Conservation (phyloP, 1,140 invertebrate species). For the Aphaenogaster floridana region DNA sequence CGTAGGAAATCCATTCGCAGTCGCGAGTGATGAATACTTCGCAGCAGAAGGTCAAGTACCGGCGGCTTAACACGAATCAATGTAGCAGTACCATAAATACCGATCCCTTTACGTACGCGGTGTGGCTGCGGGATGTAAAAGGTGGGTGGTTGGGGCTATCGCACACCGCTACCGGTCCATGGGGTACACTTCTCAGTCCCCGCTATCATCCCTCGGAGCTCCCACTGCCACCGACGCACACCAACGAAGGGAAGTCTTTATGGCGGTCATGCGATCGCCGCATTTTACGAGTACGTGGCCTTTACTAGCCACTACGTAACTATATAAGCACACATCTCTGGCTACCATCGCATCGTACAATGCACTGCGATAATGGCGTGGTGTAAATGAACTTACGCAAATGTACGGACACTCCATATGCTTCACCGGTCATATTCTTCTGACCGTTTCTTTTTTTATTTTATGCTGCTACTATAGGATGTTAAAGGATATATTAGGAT, state of each 20-base stretch:
- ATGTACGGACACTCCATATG: not conserved
- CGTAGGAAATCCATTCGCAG: slow-evolving; percentile 67
- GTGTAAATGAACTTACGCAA: slow-evolving; percentile 33
- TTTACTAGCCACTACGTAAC: slow-evolving; percentile 61
- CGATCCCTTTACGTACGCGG: slow-evolving; percentile 74
- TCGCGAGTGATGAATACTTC: slow-evolving; percentile 68
- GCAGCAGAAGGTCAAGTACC: slow-evolving; percentile 73
- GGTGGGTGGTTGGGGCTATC: slow-evolving; percentile 41
- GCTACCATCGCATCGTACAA: slow-evolving; percentile 1
- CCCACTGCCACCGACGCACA: not conserved
- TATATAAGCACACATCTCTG: slow-evolving; percentile 19
- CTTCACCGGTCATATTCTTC: not conserved
- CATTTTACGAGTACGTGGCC: slow-evolving; percentile 74
- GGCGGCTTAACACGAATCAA: slow-evolving; percentile 78
- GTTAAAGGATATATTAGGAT: not conserved
- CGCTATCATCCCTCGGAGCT: not conserved
- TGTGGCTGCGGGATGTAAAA: slow-evolving; percentile 64
- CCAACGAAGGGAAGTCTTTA: slow-evolving; percentile 72
- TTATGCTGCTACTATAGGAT: not conserved
- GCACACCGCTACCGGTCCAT: slow-evolving; percentile 58
- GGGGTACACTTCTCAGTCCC: slow-evolving; percentile 62
- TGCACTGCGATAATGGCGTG: not conserved
- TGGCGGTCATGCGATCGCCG: slow-evolving; percentile 75
- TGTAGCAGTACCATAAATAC: slow-evolving; percentile 77
- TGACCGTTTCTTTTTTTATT: not conserved